Evolutionary conservation across 2,888 invertebrate species (phyloP).

Genomic region (Drosophila mercatorum): DNA sequence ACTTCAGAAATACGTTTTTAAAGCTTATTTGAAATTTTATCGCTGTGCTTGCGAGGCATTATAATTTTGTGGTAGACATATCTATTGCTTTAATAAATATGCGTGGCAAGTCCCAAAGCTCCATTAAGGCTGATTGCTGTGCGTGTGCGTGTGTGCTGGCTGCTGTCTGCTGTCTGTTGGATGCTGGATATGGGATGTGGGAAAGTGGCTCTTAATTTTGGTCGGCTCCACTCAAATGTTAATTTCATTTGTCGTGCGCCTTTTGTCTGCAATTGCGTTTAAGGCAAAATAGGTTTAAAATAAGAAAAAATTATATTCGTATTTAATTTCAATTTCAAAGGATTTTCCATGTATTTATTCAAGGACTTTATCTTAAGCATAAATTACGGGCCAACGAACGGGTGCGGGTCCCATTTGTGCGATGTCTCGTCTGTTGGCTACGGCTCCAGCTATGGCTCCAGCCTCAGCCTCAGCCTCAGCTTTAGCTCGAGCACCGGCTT

Average conservation of each 20-base stretch:
- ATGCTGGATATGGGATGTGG: not conserved
- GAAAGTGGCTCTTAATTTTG: conserved; percentile 67
- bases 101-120: conserved; percentile 26
- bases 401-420: conserved; percentile 67
- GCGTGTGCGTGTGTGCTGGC: conserved; percentile 8
- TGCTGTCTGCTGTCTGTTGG: not conserved
- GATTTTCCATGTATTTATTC: conserved; percentile 81
- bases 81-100: conserved; percentile 70
- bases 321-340: conserved; percentile 80
- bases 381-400: conserved; percentile 79
- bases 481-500: not conserved
- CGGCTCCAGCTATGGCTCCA: conserved; percentile 2
- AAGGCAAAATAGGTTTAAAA: conserved; percentile 11
- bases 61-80: conserved; percentile 60
- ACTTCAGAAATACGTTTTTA: not conserved
- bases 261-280: conserved; percentile 71
- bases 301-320: conserved; percentile 77
- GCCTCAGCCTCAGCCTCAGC: conserved; percentile 1
- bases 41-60: conserved; percentile 30
- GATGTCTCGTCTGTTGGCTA: conserved; percentile 43
- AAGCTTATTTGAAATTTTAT: conserved; percentile 6
- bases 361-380: conserved; percentile 81
- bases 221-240: conserved; percentile 75
- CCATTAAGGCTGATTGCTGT: conserved; percentile 36
- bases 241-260: conserved; percentile 75